Base-by-base conservation (phyloP, 1,140 invertebrate species). In the Drosophila equinoxialis region DNA sequence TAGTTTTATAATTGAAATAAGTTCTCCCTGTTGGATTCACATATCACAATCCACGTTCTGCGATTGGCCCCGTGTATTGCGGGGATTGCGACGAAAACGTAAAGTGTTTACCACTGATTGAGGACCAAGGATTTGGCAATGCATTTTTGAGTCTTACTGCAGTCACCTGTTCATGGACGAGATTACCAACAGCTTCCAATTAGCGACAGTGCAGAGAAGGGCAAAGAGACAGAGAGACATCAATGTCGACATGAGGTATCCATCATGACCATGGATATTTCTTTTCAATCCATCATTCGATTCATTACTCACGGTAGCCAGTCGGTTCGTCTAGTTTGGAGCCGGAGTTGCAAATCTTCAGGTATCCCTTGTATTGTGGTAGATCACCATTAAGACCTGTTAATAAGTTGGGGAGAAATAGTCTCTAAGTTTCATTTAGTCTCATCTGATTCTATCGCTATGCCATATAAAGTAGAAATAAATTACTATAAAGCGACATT, bases 1-100 rank as follows among this genome's bases (percentile, higher is more conserved):
- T 74, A 79, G 77, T 79, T 79, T 79, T 79, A 79, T 79, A 79
- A 79, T 79, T 79, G 77, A 79, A 79, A 79, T 63, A 77, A 77
- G 77, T 77, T 65, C 51, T 59, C 63, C 42, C 58, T 37, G 42
- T 66, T 63, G 54, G 17, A 23, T 51, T 51, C 17, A 23, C 7
- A 20, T 51, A 10, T 8, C 45, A 1, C 37, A 20, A 30, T 51
- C 3, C 45, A 3, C 17, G 7, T 7, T 23, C 45, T 23, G 8
- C 17, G 20, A 23, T 51, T 51, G 17, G 45, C 45, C 8, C 17
- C 2, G 35, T 37, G 35, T 26, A 26, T 11, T 37, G 3, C 23
- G 35, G 35, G 35, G 10, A 37, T 3, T 37, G 2, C 8, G 2
- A 51, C 7, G 17, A 6, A 48, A 41, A 61, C 37, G 17, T 51